A percentile compares a stretch with the other conserved stretches of the same genome.
phyloP scores from a whole-genome alignment of 2,888 invertebrate species.

The Hydraecia micacea region DNA sequence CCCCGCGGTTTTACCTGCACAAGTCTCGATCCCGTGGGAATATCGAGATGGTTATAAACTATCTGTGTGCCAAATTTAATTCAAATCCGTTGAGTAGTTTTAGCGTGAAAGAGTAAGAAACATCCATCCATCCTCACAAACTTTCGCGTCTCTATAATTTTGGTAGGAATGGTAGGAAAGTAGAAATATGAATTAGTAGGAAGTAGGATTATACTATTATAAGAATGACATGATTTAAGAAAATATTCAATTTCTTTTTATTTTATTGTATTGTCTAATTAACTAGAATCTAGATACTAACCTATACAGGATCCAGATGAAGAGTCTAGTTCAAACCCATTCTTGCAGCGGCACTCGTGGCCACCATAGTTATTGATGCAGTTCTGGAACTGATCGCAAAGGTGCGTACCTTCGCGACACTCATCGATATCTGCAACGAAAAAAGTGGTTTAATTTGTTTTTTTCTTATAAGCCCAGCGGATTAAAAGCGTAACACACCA shows the following conservation, averaged over 20 bases:
- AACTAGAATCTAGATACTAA: slow-evolving; percentile 64
- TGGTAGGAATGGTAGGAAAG: too few species aligned
- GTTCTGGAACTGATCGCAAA: slow-evolving; percentile 87
- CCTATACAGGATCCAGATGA: slow-evolving; percentile 84
- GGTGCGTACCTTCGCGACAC: slow-evolving; percentile 90
- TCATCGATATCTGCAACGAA: slow-evolving; percentile 94
- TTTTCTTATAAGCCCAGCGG: neutral
- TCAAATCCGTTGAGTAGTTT: too few species aligned
- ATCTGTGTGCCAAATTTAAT: too few species aligned
- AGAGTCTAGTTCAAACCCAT: slow-evolving; percentile 84
- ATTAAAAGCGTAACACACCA: too few species aligned
- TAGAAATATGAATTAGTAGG: too few species aligned
- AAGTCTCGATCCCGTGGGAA: too few species aligned
- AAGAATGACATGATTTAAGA: neutral
- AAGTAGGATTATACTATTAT: too few species aligned
- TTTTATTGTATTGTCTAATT: neutral
- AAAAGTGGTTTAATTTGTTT: neutral
- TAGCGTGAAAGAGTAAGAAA: too few species aligned
- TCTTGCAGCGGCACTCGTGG: slow-evolving; percentile 88
- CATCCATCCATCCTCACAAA: too few species aligned
- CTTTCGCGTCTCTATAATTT: too few species aligned
- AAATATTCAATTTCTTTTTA: neutral
- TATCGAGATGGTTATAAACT: too few species aligned
- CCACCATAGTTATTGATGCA: slow-evolving; percentile 89
- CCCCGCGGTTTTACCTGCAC: too few species aligned